phyloP scores from a whole-genome alignment of 2,113 vertebrate species.

The Trinectes maculatus region DNA sequence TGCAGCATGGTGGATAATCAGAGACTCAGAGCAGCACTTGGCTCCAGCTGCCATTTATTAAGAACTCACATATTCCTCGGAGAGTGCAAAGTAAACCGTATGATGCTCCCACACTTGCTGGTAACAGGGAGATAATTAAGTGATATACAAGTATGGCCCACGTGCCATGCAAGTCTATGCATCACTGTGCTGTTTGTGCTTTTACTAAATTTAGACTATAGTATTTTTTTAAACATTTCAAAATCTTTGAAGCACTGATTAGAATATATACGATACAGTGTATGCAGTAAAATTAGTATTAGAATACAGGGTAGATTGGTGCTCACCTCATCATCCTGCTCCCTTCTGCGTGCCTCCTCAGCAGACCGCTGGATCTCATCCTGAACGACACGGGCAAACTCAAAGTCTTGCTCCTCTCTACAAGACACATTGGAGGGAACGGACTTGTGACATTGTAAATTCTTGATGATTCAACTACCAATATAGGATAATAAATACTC shows the following conservation, averaged over 20 bases:
- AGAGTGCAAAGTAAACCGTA: conserved; percentile 23
- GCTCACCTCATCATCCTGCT: conserved; percentile 78
- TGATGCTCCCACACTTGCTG: conserved; percentile 35
- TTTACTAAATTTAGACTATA: too few species aligned
- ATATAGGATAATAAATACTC: not conserved
- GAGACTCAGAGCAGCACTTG: conserved; percentile 51
- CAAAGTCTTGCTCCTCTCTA: conserved; percentile 80
- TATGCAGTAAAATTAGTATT: too few species aligned
- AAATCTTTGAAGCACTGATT: too few species aligned
- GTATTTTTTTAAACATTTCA: too few species aligned
- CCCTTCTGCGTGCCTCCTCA: conserved; percentile 70
- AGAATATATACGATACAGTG: too few species aligned
- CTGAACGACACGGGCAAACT: conserved; percentile 77
- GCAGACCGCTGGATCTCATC: conserved; percentile 77
- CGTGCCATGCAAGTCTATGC: conserved; percentile 1
- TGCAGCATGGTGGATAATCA: conserved; percentile 8
- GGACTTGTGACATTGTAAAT: not conserved
- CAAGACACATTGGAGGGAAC: not conserved
- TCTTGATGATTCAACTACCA: not conserved
- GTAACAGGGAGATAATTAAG: conserved; percentile 42
- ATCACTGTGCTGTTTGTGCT: conserved; percentile 6
- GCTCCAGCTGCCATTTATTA: conserved; percentile 51
- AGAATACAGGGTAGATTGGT: too few species aligned
- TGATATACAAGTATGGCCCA: conserved; percentile 27
- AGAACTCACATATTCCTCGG: conserved; percentile 28